These are phyloP conservation scores for Gonatopus flavifemur DNA, from an alignment of 1,140 invertebrate genomes.

Conservation along the genomic window DNA sequence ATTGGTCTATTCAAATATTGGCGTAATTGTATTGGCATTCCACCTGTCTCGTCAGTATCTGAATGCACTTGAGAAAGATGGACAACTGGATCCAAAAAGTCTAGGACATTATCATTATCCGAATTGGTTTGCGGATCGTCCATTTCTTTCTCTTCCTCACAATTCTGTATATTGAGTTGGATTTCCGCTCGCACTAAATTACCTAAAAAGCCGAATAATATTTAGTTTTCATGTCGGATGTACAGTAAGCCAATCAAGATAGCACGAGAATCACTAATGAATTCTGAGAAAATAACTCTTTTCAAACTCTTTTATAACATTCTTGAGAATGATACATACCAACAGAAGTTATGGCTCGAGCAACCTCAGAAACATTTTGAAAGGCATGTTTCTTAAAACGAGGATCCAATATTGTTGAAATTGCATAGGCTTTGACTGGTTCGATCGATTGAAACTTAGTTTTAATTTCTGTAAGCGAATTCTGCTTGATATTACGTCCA, in stretches of 20 bases:
- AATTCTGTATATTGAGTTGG: no score
- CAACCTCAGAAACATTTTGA: neutral
- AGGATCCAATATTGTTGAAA: slow-evolving; percentile 46
- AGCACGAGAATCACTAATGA: no score
- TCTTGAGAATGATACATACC: neutral
- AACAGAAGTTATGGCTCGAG: neutral
- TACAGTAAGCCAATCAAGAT: no score
- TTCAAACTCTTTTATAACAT: no score
- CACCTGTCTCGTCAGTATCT: slow-evolving; percentile 3
- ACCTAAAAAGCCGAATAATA: no score
- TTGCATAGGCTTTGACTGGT: slow-evolving; percentile 17
- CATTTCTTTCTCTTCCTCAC: no score
- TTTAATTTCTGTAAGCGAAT: neutral
- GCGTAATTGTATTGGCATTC: slow-evolving; percentile 15
- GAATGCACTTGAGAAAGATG: neutral
- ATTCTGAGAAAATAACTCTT: no score
- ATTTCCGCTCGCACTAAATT: no score
- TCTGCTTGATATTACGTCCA: neutral
- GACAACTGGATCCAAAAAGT: slow-evolving; percentile 3
- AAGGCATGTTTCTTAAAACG: slow-evolving; percentile 30
- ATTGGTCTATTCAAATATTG: slow-evolving; percentile 10
- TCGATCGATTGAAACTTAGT: neutral
- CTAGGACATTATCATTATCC: slow-evolving; percentile 8
- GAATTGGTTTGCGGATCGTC: no score
- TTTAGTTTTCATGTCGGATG: no score